A percentile compares a stretch with the other conserved stretches of the same genome.
Evolutionary conservation across 1,140 invertebrate species (phyloP).

Genomic region (Bombus huntii): DNA sequence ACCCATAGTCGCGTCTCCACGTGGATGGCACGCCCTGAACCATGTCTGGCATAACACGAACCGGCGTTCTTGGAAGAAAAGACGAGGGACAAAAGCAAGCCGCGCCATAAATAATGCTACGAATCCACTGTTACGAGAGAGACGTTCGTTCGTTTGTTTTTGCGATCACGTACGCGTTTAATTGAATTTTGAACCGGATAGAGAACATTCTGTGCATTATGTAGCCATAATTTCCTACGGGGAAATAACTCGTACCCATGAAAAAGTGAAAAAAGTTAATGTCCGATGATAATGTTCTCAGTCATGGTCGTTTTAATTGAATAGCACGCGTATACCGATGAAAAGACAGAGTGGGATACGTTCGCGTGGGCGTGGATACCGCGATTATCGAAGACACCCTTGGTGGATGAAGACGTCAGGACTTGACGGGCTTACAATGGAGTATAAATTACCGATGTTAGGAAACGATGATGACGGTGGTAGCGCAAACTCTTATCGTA

Average conservation of each 20-base stretch:
- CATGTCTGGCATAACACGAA: conserved; percentile 39
- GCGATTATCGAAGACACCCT: conserved; percentile 58
- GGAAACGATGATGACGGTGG: conserved; percentile 42
- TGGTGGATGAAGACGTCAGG: conserved; percentile 73
- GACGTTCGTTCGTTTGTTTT: conserved; percentile 15
- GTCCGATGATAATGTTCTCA: too few species aligned
- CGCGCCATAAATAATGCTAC: conserved; percentile 22
- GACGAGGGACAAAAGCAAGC: conserved; percentile 32
- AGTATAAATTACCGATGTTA: conserved; percentile 74
- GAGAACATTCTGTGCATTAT: too few species aligned
- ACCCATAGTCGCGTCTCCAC: neutral
- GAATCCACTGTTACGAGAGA: neutral
- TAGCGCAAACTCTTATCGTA: conserved; percentile 34
- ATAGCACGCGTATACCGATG: neutral
- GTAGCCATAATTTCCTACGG: too few species aligned
- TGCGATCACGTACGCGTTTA: conserved; percentile 33
- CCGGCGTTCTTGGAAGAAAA: conserved; percentile 38
- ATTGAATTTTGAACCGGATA: conserved; percentile 19
- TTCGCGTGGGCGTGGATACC: conserved; percentile 12
- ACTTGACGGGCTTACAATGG: conserved; percentile 71
- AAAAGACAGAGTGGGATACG: neutral
- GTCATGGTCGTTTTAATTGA: neutral
- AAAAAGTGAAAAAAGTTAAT: too few species aligned
- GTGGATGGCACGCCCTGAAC: conserved; percentile 38
- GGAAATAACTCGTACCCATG: too few species aligned